phyloP scores from a whole-genome alignment of 2,113 vertebrate species.

The Himantopus leucocephalus region DNA sequence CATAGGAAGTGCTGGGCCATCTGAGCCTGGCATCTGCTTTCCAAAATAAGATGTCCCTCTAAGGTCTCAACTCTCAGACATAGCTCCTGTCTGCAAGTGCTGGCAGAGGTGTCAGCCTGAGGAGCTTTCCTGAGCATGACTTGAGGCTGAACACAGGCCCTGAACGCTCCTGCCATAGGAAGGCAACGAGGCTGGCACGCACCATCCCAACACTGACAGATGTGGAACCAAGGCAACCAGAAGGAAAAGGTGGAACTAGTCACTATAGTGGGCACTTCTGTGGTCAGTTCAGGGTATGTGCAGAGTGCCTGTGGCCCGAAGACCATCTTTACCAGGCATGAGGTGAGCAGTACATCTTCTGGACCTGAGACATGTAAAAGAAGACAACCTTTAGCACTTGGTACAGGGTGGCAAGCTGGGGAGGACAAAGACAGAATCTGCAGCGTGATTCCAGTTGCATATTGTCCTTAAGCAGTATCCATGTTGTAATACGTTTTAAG shows the following conservation, averaged over 20 bases:
- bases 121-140: not conserved
- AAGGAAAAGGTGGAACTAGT: not conserved
- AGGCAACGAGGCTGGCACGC: rapidly evolving
- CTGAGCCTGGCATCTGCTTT: not conserved
- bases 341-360: not conserved
- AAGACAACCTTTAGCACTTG: not conserved
- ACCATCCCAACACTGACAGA: not conserved
- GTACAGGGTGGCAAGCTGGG: not conserved
- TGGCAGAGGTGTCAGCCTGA: not conserved
- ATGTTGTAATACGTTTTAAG: not conserved
- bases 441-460: not conserved
- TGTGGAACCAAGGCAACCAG: not conserved
- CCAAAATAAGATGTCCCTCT: not conserved
- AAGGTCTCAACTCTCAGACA: not conserved
- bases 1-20: not conserved
- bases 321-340: not conserved
- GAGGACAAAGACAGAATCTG: not conserved
- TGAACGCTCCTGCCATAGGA: not conserved
- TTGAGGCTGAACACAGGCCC: not conserved
- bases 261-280: not conserved
- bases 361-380: not conserved
- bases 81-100: not conserved
- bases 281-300: not conserved
- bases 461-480: not conserved
- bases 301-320: not conserved